Evolutionary conservation across 2,888 invertebrate species (phyloP).

Genomic region (Drosophila melanosoma): DNA sequence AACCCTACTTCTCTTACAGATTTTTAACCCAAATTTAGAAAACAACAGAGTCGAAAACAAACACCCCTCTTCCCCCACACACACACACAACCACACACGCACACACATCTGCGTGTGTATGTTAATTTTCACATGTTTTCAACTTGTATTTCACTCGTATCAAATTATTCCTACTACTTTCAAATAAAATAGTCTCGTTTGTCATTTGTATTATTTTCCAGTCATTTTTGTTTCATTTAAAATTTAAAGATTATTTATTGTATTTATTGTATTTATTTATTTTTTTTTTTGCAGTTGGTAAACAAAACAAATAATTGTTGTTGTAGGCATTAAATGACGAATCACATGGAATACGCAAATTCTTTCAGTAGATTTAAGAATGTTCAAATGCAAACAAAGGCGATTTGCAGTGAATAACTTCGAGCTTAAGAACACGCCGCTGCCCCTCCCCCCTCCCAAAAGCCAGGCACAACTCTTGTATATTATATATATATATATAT

Average conservation of each 20-base stretch:
- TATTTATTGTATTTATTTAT: too few relatives aligned
- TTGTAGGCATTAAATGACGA: not conserved
- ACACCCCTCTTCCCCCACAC: too few relatives aligned
- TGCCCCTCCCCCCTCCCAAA: not conserved
- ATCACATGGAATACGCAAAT: not conserved
- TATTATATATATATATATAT: not conserved
- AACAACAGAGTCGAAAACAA: too few relatives aligned
- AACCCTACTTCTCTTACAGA: too few relatives aligned
- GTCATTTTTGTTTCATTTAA: not conserved
- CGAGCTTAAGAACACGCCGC: not conserved
- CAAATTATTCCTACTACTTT: not conserved
- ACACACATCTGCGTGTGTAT: too few relatives aligned
- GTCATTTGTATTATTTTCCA: constrained; percentile 6
- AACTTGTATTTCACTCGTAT: too few relatives aligned
- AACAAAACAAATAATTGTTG: not conserved
- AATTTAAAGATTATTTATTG: constrained; percentile 3
- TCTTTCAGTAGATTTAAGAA: not conserved
- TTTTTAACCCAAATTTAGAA: too few relatives aligned
- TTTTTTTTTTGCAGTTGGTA: not conserved
- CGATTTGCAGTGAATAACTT: constrained; percentile 28
- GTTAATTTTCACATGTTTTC: too few relatives aligned
- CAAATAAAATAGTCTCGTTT: not conserved
- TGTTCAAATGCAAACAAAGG: constrained; percentile 6
- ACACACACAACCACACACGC: too few relatives aligned
- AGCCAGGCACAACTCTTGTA: not conserved